Evolutionary conservation across 1,140 invertebrate species (phyloP).

Genomic region (Bathynomus jamesi): DNA sequence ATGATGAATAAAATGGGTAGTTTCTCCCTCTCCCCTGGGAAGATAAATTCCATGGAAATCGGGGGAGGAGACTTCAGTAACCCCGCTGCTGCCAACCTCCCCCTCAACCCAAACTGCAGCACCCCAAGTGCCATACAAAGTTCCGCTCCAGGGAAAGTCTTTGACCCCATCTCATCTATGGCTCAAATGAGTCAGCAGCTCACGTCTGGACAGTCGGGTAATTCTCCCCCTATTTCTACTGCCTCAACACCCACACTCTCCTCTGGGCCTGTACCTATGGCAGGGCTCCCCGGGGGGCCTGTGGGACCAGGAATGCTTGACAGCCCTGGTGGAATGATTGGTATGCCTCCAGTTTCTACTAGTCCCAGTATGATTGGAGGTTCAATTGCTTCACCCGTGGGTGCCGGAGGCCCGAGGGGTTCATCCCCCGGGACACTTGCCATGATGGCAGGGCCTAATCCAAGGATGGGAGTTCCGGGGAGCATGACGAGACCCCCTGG

Average conservation of each 20-base stretch:
- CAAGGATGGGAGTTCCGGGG: slow-evolving; percentile 47
- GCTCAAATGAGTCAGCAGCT: slow-evolving; percentile 89
- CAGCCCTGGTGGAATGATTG: slow-evolving; percentile 23
- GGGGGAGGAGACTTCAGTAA: slow-evolving; percentile 22
- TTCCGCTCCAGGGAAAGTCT: slow-evolving; percentile 44
- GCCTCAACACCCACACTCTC: slow-evolving; percentile 22
- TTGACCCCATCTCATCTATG: slow-evolving; percentile 86
- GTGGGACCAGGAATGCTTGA: slow-evolving; percentile 35
- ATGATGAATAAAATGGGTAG: slow-evolving; percentile 30
- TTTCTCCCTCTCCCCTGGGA: slow-evolving; percentile 31
- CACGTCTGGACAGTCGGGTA: slow-evolving; percentile 51
- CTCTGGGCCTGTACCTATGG: slow-evolving; percentile 14
- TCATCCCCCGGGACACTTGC: slow-evolving; percentile 37
- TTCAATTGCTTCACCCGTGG: slow-evolving; percentile 24
- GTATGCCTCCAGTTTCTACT: slow-evolving; percentile 31
- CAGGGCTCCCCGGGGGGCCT: slow-evolving; percentile 16
- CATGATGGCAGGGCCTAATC: slow-evolving; percentile 38
- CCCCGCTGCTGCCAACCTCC: slow-evolving; percentile 61
- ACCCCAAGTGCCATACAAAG: slow-evolving; percentile 49
- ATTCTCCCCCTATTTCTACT: slow-evolving; percentile 25
- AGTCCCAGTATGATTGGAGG: slow-evolving; percentile 25
- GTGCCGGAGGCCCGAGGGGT: slow-evolving; percentile 31
- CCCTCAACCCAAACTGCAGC: slow-evolving; percentile 70
- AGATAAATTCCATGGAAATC: slow-evolving; percentile 34
- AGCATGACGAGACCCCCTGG: slow-evolving; percentile 29